phyloP scores from a whole-genome alignment of 1,140 invertebrate species.

The Listronotus bonariensis region DNA sequence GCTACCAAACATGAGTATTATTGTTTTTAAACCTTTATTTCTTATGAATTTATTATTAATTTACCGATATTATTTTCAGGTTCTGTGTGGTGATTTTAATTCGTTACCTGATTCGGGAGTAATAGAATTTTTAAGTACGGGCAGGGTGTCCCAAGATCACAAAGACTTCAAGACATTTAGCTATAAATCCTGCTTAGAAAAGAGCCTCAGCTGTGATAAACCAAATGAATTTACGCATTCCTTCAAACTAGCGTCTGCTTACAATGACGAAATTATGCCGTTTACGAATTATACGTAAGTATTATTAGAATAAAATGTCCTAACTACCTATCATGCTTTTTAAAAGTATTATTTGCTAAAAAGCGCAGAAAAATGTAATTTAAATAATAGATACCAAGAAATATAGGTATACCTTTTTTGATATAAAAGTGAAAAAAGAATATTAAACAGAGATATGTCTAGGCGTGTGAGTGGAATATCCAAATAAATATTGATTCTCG shows the following conservation, averaged over 20 bases:
- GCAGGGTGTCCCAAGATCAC: conserved; percentile 87
- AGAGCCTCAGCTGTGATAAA: conserved; percentile 82
- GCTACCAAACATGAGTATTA: too few relatives aligned
- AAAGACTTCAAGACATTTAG: conserved; percentile 95
- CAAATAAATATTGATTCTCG: too few relatives aligned
- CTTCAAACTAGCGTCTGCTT: conserved; percentile 92
- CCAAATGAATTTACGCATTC: conserved; percentile 92
- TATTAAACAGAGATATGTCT: too few relatives aligned
- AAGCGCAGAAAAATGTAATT: too few relatives aligned
- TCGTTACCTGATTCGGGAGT: conserved; percentile 98
- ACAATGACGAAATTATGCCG: conserved; percentile 93
- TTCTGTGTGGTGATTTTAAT: conserved; percentile 98
- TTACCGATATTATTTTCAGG: conserved; percentile 53
- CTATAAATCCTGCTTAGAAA: conserved; percentile 90
- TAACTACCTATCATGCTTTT: conserved; percentile 13
- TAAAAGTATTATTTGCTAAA: background rate
- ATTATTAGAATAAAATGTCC: too few relatives aligned
- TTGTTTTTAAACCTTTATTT: too few relatives aligned
- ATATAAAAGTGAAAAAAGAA: too few relatives aligned
- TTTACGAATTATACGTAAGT: conserved; percentile 98
- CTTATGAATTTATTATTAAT: too few relatives aligned
- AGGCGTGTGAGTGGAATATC: too few relatives aligned
- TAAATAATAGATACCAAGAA: too few relatives aligned
- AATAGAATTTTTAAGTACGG: conserved; percentile 91
- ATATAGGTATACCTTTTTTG: too few relatives aligned